Base-by-base conservation (phyloP, 53 echinoderm and acorn worm species). In the Henricia sp. region DNA sequence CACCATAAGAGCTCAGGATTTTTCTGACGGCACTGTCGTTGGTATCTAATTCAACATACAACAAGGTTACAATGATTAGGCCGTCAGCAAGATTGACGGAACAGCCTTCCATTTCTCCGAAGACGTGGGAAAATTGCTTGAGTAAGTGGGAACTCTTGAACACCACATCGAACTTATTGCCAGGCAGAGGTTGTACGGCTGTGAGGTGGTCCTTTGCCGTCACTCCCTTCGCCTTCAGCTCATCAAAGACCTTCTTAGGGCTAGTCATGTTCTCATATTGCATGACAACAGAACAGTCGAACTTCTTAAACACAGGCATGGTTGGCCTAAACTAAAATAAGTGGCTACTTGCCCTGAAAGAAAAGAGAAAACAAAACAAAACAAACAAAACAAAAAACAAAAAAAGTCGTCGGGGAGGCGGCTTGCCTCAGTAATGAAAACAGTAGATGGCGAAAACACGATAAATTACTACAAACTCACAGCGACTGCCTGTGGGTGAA, bases 161-260 rank as follows among this genome's bases (percentile, higher is more conserved):
- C 1, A 85, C 85, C 3, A 85, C 68, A n/a, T 90, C 90, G 26
- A 21, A 52, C 38, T 33, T 68, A 14, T 42, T 68, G 10, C 80
- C 71, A 26, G 90, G 84, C 14, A 85, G 55, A 2, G 5, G 17
- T 30, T 89, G 89, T 9, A 89, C 84, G 9, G 77, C 89, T 25
- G 17, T 21, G 62, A 90, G 38, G 50, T 90, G 85, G 1, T 48
- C 55, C 1, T 37, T 70, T 0, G 59, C 38, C 9, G 50, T 53
- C 0, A 90, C 50, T 26, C 85, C 71, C 0, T 9, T 19, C 1
- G 26, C 60, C 17, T 60, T 69, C 42, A 85, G 44, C 13, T 67
- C 17, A 6, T 74, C 53, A 57, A 85, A 89, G 3, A 89, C 9
- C 20, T 24, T 25, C 24, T 23, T 56, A 27, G 56, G 56, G 56